A percentile compares a stretch with the other conserved stretches of the same genome.
phyloP scores from a whole-genome alignment of 2,113 vertebrate genomes.

The Ailurus styani region DNA sequence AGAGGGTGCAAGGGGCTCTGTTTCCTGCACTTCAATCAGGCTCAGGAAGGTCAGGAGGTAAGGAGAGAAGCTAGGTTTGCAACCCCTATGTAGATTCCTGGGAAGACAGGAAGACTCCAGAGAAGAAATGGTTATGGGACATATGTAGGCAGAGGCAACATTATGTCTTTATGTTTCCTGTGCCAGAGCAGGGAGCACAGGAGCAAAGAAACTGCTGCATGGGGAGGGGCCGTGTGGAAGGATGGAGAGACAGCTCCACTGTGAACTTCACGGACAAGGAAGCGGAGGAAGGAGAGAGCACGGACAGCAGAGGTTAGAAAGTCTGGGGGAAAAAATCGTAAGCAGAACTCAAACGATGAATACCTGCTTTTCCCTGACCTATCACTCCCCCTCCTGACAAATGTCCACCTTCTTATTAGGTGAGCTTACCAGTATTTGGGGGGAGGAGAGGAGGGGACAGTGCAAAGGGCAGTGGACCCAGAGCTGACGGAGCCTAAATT shows the following conservation, averaged over 20 bases:
- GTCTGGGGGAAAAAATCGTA: background rate
- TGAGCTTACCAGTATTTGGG: no score
- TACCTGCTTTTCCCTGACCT: background rate
- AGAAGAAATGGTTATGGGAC: background rate
- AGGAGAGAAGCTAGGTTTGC: background rate
- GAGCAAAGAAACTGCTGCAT: background rate
- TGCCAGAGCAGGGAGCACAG: no score
- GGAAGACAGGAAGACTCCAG: background rate
- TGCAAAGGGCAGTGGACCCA: background rate
- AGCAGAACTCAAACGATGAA: background rate
- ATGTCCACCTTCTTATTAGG: background rate
- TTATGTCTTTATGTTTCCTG: no score
- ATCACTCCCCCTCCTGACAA: background rate
- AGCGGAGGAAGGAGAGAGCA: background rate
- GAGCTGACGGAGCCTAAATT: background rate
- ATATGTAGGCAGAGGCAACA: fast-evolving
- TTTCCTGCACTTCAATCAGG: background rate
- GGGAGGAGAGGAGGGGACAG: no score
- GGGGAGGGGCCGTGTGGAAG: background rate
- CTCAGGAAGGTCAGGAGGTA: background rate
- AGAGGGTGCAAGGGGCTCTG: background rate
- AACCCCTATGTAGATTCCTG: background rate
- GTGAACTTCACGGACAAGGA: background rate
- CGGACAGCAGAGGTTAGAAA: background rate
- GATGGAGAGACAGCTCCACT: background rate